A percentile compares a stretch with the other conserved stretches of the same genome.
These are phyloP conservation scores for Lasius platythorax DNA, from an alignment of 2,888 invertebrate genomes.

Conservation along the genomic window DNA sequence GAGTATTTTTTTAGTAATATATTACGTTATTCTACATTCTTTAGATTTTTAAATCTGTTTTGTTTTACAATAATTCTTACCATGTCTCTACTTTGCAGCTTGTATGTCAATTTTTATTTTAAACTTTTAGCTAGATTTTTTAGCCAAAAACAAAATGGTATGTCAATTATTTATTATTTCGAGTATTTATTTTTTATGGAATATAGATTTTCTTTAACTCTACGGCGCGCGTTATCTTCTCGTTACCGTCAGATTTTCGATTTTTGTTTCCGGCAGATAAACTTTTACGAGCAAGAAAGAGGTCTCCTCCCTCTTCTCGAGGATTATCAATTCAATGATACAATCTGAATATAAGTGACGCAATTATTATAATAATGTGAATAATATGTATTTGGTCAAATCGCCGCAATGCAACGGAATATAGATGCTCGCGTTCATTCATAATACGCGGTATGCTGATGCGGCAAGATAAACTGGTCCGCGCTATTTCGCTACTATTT, in stretches of 20 bases:
- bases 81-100: too few species aligned
- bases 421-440: conserved; percentile 32
- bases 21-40: too few species aligned
- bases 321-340: conserved; percentile 38
- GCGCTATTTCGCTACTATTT: conserved; percentile 47
- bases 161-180: not conserved
- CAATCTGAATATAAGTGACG: conserved; percentile 33
- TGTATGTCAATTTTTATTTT: too few species aligned
- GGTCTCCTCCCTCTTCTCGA: not conserved
- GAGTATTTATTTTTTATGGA: not conserved
- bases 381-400: not conserved
- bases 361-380: conserved; percentile 18
- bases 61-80: too few species aligned
- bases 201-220: not conserved
- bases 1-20: too few species aligned
- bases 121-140: too few species aligned
- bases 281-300: not conserved
- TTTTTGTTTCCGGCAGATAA: conserved; percentile 1
- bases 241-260: not conserved
- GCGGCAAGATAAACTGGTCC: conserved; percentile 34
- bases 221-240: not conserved
- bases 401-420: conserved; percentile 2
- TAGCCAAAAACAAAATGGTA: not conserved
- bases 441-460: conserved; percentile 28
- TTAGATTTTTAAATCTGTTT: too few species aligned